A percentile compares a stretch with the other conserved stretches of the same genome.
phyloP scores from a whole-genome alignment of 1,140 invertebrate species.

The Melipona quadrifasciata region DNA sequence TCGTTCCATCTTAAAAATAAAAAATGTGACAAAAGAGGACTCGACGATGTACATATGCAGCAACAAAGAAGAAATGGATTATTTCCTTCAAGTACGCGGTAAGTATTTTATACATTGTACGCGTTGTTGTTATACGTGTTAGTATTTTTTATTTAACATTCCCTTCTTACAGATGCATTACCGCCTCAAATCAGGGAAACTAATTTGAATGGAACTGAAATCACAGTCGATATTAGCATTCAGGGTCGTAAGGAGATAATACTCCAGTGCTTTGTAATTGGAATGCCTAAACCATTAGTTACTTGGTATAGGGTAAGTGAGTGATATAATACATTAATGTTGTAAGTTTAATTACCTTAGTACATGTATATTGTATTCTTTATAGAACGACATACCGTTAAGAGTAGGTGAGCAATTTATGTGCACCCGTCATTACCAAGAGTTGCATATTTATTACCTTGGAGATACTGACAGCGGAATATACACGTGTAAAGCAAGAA shows the following conservation, averaged over 20 bases:
- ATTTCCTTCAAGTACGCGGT: slow-evolving; percentile 66
- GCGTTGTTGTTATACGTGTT: not conserved
- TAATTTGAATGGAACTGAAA: slow-evolving; percentile 68
- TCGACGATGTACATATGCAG: slow-evolving; percentile 67
- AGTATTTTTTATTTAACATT: not conserved
- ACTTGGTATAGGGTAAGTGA: slow-evolving; percentile 77
- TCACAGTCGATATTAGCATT: slow-evolving; percentile 48
- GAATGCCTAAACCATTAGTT: slow-evolving; percentile 74
- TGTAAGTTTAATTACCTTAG: too few relatives aligned
- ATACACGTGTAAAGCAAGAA: slow-evolving; percentile 76
- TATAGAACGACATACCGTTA: slow-evolving; percentile 64
- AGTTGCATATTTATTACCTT: slow-evolving; percentile 76
- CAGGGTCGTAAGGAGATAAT: slow-evolving; percentile 60
- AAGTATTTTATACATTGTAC: slow-evolving; percentile 42
- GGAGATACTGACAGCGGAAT: slow-evolving; percentile 75
- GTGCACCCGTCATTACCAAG: slow-evolving; percentile 67
- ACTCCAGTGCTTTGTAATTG: slow-evolving; percentile 70
- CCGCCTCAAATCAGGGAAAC: slow-evolving; percentile 42
- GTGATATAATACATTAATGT: too few relatives aligned
- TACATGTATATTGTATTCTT: not conserved
- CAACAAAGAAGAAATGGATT: slow-evolving; percentile 42
- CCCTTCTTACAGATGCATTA: slow-evolving; percentile 49
- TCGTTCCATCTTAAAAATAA: slow-evolving; percentile 66
- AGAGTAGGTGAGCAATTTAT: slow-evolving; percentile 70
- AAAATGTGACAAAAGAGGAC: slow-evolving; percentile 65